Base-by-base conservation (phyloP, 2,888 invertebrate genomes). In the Alviniconcha strummeri region DNA sequence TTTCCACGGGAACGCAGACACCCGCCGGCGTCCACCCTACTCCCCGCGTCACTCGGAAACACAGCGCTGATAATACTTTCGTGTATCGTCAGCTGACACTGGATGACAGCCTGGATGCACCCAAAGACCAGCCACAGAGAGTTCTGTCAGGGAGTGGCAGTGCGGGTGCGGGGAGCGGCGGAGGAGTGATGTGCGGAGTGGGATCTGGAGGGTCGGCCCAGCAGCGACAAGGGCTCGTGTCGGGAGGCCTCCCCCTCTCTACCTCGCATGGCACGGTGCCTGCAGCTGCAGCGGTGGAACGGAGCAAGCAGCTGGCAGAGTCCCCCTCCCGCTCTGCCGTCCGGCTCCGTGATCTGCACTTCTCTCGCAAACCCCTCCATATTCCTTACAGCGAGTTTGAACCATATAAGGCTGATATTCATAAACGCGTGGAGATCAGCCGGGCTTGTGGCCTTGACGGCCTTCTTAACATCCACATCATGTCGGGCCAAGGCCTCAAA, bases 401-500 rank as follows among this genome's bases (percentile, higher is more conserved):
- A 80, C 90, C 91, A n/a, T 92, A 92, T 85, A 90, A 91, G 81
- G 89, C 89, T 17, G 92, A 92, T 86, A 86, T 91, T 64, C 88
- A 90, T 77, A 91, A 91, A 80, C 87, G 90, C 19, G 86, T 90
- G 13, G 89, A 92, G 60, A 87, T 89, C 17, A 87, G 88, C 67
- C 86, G 89, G 81, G 84, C 89, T 9, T 86, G 85, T 36, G 92
- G 91, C 13, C 86, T 89, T 72, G 91, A 91, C 86, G 94, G 94
- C 1, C 85, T 92, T 78, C 88, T 94, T 36, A 89, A 89, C 83
- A 90, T 93, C 52, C 93, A 94, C 88, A 92, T 95, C 71, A 90
- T 94, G 83, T 94, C 94, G 84, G 95, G 94, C 36, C 93, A 94
- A 84, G 94, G 94, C 13, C 91, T 95, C 57, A 93, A 93, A 84